Conservation (phyloP, 1,140 invertebrate species). For the Drosophila melanica region DNA sequence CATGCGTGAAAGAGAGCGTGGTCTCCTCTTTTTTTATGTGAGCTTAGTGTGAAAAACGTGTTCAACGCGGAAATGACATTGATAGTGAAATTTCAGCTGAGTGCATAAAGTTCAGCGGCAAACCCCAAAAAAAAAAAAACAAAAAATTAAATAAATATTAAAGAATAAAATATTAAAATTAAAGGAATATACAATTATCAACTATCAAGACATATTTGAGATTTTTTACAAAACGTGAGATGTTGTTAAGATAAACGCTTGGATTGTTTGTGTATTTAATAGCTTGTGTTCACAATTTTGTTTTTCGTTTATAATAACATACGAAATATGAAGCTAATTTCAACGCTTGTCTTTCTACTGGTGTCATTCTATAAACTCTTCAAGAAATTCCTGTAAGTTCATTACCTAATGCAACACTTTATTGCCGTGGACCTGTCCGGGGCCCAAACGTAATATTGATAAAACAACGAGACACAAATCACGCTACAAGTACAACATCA, state of each 20-base stretch:
- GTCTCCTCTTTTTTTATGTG: slow-evolving; percentile 46
- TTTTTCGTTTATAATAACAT: not conserved
- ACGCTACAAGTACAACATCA: not conserved
- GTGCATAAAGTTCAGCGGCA: slow-evolving; percentile 27
- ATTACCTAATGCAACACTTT: slow-evolving; percentile 45
- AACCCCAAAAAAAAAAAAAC: slow-evolving; percentile 8
- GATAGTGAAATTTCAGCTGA: slow-evolving; percentile 71
- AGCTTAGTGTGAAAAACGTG: slow-evolving; percentile 76
- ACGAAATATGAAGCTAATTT: slow-evolving; percentile 69
- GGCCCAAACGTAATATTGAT: slow-evolving; percentile 30
- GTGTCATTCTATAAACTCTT: slow-evolving; percentile 72
- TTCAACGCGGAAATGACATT: slow-evolving; percentile 78
- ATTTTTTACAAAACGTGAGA: slow-evolving; percentile 30
- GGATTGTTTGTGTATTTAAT: slow-evolving; percentile 1
- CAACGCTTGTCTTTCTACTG: slow-evolving; percentile 61
- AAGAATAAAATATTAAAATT: slow-evolving; percentile 1
- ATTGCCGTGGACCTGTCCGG: slow-evolving; percentile 11
- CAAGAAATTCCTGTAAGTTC: slow-evolving; percentile 77
- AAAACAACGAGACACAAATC: slow-evolving; percentile 30
- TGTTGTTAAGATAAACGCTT: not conserved
- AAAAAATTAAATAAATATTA: not conserved
- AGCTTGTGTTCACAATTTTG: not conserved
- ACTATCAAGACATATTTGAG: slow-evolving; percentile 1
- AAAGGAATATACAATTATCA: not conserved
- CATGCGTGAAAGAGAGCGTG: slow-evolving; percentile 44